A percentile compares a stretch with the other conserved stretches of the same genome.
Conservation (phyloP, 1,140 invertebrate genomes). For the Trinorchestia longiramus region DNA sequence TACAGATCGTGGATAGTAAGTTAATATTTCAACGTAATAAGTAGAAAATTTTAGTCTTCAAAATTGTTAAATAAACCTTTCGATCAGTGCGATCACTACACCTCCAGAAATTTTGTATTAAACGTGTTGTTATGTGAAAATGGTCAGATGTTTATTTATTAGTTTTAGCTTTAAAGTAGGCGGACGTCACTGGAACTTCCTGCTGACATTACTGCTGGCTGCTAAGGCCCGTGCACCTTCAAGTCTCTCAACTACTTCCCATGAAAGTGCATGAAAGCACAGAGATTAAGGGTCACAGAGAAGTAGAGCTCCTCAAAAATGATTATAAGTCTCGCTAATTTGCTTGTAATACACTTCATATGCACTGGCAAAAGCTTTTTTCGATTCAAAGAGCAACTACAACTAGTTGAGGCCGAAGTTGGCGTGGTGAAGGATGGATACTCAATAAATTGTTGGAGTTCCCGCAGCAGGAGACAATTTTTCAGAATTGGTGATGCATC, state of each 20-base stretch:
- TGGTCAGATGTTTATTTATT: not conserved
- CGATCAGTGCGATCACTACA: not conserved
- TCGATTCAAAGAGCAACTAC: not conserved
- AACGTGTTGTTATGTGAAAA: not conserved
- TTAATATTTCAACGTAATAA: not conserved
- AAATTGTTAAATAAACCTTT: not conserved
- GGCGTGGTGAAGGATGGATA: not conserved
- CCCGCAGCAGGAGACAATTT: not conserved
- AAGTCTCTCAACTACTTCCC: not conserved
- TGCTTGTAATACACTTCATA: not conserved
- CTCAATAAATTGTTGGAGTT: constrained; percentile 4
- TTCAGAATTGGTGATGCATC: constrained; percentile 8
- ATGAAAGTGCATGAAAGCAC: not conserved
- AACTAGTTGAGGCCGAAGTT: not conserved
- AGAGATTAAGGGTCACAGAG: not conserved
- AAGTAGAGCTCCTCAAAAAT: not conserved
- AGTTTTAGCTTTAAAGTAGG: not conserved
- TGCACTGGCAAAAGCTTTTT: not conserved
- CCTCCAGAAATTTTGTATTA: not conserved
- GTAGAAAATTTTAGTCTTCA: not conserved
- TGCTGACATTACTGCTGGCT: not conserved
- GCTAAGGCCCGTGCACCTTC: not conserved
- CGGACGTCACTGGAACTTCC: not conserved
- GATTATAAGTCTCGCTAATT: not conserved
- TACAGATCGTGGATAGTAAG: not conserved